Evolutionary conservation across 2,113 vertebrate species (phyloP), one percentile per base, ranked within the genome.

Genomic region (Boleophthalmus pectinirostris): DNA sequence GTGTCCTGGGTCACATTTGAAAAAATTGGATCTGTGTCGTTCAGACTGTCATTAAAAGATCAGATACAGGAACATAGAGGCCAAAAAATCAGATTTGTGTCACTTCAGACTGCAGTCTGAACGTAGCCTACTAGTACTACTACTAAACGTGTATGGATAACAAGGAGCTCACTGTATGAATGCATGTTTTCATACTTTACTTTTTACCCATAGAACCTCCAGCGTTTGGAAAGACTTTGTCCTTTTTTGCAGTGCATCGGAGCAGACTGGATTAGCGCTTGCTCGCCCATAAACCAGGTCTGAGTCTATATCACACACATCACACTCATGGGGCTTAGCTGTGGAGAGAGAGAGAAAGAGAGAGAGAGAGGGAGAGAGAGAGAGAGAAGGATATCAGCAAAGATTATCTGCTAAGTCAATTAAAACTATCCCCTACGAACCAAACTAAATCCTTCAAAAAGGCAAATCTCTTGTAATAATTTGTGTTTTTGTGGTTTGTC

Each of bases 341-440:
- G 43, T 23, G 66, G 69, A 58, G 53, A 70, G 69, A 66, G 35
- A 66, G 43, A 49, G 4, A 53, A 15, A 18, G 14, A 21, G 81
- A 67, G 43, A 49, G 18, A 53, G 47, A 49, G 43, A 49, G 18
- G 18, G 46, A 47, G 11, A 21, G 81, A 67, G n/a, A n/a, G n/a
- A n/a, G 43, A 49, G 16, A 51, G 46, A 47, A 2, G 25, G 81
- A 67, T 70, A 75, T 80, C 75, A 23, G 15, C 60, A n/a, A 12
- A 1, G 25, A 80, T 84, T 82, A 85, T 73, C 82, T 70, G 49
- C 57, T 25, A 69, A 77, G 81, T 84, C 90, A 90, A 88, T 90
- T 88, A 78, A 82, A 85, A 49, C 53, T 9, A 79, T 66, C 70
- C 69, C 33, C 24, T 21, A 29, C 68, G 1, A 18, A 14, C 63